Conservation (phyloP, 2,113 vertebrate genomes). For the Caranx melampygus region DNA sequence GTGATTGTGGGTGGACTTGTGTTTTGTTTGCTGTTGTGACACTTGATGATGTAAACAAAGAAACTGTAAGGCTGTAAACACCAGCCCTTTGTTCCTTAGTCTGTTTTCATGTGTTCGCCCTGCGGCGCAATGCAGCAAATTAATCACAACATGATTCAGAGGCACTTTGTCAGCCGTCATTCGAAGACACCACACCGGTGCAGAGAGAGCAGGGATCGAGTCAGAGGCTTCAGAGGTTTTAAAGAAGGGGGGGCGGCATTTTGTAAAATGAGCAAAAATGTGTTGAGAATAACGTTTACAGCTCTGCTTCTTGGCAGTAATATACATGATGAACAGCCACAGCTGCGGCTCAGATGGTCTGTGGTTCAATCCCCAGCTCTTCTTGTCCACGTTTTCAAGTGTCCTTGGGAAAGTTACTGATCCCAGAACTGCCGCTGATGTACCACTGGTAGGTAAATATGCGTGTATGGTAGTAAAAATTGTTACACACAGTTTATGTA, state of each 20-base stretch:
- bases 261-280: background rate
- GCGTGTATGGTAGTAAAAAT: too few species aligned
- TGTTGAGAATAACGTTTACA: background rate
- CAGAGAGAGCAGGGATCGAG: background rate
- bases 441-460: too few species aligned
- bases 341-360: too few species aligned
- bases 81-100: slow-evolving; percentile 15
- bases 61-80: slow-evolving; percentile 27
- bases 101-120: background rate
- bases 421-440: too few species aligned
- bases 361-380: too few species aligned
- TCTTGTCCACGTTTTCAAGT: too few species aligned
- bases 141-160: slow-evolving; percentile 45
- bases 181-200: background rate
- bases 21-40: slow-evolving; percentile 37
- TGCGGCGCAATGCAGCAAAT: slow-evolving; percentile 25
- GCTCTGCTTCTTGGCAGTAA: background rate
- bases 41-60: slow-evolving; percentile 20
- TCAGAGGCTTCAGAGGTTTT: background rate
- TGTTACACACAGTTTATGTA: too few species aligned
- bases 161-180: background rate
- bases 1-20: slow-evolving; percentile 13
- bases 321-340: too few species aligned
- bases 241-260: background rate
- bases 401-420: too few species aligned